Percentiles rank a stretch among this genome's conserved stretches.
phyloP scores from a whole-genome alignment of 2,113 vertebrate genomes.

The Atrichornis clamosus region DNA sequence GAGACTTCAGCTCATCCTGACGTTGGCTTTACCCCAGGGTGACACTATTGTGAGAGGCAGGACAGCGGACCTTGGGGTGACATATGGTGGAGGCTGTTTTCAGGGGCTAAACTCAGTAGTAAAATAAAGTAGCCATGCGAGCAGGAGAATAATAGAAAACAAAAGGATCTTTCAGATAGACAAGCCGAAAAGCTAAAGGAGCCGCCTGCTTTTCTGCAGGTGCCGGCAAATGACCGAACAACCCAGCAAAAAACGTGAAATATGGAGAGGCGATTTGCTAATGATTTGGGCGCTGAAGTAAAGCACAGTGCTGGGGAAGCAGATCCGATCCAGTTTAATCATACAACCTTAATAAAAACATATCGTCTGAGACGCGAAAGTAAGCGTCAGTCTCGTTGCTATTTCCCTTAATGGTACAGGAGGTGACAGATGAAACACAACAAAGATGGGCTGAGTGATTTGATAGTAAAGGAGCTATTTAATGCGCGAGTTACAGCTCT shows the following conservation, averaged over 20 bases:
- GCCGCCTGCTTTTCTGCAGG: background rate
- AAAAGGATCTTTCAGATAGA: conserved; percentile 65
- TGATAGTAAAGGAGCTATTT: conserved; percentile 66
- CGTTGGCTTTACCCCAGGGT: conserved; percentile 16
- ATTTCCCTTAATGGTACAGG: background rate
- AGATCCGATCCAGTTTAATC: background rate
- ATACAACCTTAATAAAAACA: conserved; percentile 41
- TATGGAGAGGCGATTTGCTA: background rate
- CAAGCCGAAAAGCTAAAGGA: background rate
- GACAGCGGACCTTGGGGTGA: conserved; percentile 4
- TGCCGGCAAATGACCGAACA: background rate
- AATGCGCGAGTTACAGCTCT: conserved; percentile 68
- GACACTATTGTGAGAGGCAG: conserved; percentile 40
- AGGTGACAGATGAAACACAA: background rate
- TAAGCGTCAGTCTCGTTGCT: background rate
- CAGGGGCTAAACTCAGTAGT: conserved; percentile 20
- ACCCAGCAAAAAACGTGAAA: background rate
- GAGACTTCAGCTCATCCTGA: background rate
- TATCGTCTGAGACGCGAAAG: background rate
- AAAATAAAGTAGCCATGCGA: conserved; percentile 61
- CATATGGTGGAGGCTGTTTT: conserved; percentile 71
- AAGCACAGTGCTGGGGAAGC: background rate
- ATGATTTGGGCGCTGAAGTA: background rate
- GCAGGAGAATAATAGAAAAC: conserved; percentile 58
- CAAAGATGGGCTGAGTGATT: conserved; percentile 47